These are phyloP conservation scores for Eupithecia subfuscata DNA, from an alignment of 2,888 invertebrate genomes.

Conservation along the genomic window DNA sequence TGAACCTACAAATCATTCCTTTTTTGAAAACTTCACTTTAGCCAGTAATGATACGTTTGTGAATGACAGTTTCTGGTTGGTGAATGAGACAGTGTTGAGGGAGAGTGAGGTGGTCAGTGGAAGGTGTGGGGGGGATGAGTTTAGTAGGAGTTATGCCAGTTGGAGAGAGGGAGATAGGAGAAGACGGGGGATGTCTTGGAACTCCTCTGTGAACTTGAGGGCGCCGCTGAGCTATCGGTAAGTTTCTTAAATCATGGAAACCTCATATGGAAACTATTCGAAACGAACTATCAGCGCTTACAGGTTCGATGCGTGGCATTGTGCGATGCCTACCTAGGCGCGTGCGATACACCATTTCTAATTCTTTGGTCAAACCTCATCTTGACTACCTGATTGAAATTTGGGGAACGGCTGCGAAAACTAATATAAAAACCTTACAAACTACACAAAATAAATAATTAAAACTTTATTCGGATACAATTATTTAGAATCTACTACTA, in stretches of 20 bases:
- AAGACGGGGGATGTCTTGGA: conserved; percentile 55
- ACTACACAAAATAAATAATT: too few relatives aligned
- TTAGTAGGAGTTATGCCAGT: conserved; percentile 74
- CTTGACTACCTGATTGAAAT: too few relatives aligned
- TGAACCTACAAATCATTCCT: conserved; percentile 64
- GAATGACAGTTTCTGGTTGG: conserved; percentile 57
- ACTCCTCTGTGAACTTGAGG: conserved; percentile 73
- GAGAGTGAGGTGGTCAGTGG: conserved; percentile 65
- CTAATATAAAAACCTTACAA: too few relatives aligned
- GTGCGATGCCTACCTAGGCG: too few relatives aligned
- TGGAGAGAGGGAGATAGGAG: conserved; percentile 75
- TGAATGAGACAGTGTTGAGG: conserved; percentile 63
- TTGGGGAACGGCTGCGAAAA: too few relatives aligned
- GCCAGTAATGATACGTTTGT: conserved; percentile 47
- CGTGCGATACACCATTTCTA: too few relatives aligned
- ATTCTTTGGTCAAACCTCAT: too few relatives aligned
- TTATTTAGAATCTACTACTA: too few relatives aligned
- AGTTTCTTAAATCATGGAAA: conserved; percentile 52
- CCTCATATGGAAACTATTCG: too few relatives aligned
- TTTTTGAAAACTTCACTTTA: conserved; percentile 52
- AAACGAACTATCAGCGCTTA: too few relatives aligned
- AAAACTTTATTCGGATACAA: too few relatives aligned
- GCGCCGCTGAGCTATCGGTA: conserved; percentile 81
- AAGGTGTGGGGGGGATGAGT: conserved; percentile 63
- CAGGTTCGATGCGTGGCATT: too few relatives aligned